A percentile compares a stretch with the other conserved stretches of the same genome.
phyloP scores from a whole-genome alignment of 1,140 invertebrate genomes.

The Cotesia typhae region DNA sequence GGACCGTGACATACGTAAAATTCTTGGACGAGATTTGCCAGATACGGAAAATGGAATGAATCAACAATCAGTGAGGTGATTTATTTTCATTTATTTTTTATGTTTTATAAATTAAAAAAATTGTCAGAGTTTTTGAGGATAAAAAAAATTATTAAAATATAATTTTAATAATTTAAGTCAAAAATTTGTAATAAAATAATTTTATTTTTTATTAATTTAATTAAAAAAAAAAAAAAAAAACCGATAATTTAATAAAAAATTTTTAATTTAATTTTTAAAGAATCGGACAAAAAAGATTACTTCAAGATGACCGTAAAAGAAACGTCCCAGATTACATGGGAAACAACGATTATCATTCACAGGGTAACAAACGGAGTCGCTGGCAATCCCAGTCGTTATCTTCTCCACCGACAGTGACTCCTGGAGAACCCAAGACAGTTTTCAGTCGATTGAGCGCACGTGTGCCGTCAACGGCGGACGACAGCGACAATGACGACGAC shows the following conservation, averaged over 20 bases:
- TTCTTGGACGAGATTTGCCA: conserved; percentile 62
- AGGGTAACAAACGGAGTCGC: conserved; percentile 56
- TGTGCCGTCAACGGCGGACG: conserved; percentile 61
- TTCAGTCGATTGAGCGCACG: conserved; percentile 66
- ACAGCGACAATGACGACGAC: conserved; percentile 65
- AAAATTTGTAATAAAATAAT: too few species aligned
- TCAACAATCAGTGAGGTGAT: conserved; percentile 53
- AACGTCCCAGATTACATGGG: conserved; percentile 52
- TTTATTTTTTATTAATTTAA: too few species aligned
- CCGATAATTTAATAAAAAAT: background rate
- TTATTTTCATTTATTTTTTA: conserved; percentile 11
- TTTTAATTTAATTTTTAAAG: conserved; percentile 44
- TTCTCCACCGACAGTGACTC: conserved; percentile 32
- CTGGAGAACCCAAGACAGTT: conserved; percentile 65
- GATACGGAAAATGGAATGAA: conserved; percentile 59
- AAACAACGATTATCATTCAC: conserved; percentile 56
- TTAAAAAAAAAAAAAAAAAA: too few species aligned
- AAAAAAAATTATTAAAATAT: background rate
- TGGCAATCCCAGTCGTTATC: conserved; percentile 43
- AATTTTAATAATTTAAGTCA: too few species aligned
- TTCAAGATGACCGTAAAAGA: conserved; percentile 60
- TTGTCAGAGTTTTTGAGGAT: background rate
- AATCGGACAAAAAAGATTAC: conserved; percentile 54
- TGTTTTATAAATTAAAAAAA: background rate
- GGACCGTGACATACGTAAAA: conserved; percentile 63